Conservation (phyloP, 1,140 invertebrate genomes). For the Drosophila asahinai region DNA sequence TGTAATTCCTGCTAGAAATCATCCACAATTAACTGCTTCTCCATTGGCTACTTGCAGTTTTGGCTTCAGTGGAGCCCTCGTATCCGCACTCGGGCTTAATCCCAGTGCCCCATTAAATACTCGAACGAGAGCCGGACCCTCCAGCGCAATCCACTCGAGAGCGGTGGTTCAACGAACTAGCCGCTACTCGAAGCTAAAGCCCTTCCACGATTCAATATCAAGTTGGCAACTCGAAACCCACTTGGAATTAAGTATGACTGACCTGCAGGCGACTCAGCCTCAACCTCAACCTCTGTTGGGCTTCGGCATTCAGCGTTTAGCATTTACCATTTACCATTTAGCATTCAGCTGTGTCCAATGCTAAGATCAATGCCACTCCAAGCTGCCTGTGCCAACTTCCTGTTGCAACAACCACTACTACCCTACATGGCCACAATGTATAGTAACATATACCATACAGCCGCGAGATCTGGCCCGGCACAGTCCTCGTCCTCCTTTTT, state of each 20-base stretch:
- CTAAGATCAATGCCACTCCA: slow-evolving; percentile 81
- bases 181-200: slow-evolving; percentile 56
- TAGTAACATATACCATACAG: neutral
- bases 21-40: neutral
- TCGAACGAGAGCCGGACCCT: slow-evolving; percentile 19
- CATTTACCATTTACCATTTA: slow-evolving; percentile 29
- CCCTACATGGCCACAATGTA: slow-evolving; percentile 57
- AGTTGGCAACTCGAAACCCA: slow-evolving; percentile 63
- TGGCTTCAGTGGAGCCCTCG: neutral
- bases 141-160: slow-evolving; percentile 26
- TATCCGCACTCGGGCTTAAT: slow-evolving; percentile 29
- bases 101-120: slow-evolving; percentile 55
- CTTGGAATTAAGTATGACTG: slow-evolving; percentile 62
- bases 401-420: slow-evolving; percentile 72
- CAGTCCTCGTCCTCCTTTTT: slow-evolving; percentile 33
- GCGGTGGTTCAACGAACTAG: slow-evolving; percentile 44
- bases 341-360: slow-evolving; percentile 66
- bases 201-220: slow-evolving; percentile 50
- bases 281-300: slow-evolving; percentile 53
- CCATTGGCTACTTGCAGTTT: slow-evolving; percentile 6
- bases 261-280: slow-evolving; percentile 60
- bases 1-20: neutral
- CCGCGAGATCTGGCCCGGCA: slow-evolving; percentile 26
- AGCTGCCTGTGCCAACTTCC: slow-evolving; percentile 66
- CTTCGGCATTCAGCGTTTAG: slow-evolving; percentile 42